phyloP scores from a whole-genome alignment of 2,113 vertebrate genomes.

The Furnarius figulus region DNA sequence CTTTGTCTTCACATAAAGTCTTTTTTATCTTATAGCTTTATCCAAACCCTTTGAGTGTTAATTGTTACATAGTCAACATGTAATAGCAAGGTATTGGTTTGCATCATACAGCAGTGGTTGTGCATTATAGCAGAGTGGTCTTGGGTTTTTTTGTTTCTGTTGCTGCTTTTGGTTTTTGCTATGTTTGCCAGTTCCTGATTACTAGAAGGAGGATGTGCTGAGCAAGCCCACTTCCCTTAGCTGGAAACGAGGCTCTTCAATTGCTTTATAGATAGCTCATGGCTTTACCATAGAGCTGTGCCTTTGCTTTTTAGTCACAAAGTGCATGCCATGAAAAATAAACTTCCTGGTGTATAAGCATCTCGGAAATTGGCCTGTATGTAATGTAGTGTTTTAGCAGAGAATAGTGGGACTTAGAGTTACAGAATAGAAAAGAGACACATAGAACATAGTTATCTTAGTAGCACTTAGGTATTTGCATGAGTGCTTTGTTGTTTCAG shows the following conservation, averaged over 20 bases:
- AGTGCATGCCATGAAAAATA: not conserved
- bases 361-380: not conserved
- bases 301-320: slow-evolving; percentile 45
- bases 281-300: not conserved
- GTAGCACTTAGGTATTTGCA: not conserved
- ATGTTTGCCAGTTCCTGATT: not conserved
- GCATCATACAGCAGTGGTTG: not conserved
- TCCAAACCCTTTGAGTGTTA: not conserved
- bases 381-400: not conserved
- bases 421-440: not conserved
- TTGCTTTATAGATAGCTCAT: not conserved
- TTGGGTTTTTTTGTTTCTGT: not conserved
- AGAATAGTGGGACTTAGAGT: not conserved
- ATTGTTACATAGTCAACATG: not conserved
- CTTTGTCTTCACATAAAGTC: not conserved
- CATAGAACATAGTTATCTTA: not conserved
- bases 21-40: not conserved
- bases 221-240: not conserved
- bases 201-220: not conserved
- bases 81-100: not conserved
- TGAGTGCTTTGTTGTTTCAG: not conserved
- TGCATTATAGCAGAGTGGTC: not conserved
- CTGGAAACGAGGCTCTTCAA: not conserved
- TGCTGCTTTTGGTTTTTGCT: not conserved
- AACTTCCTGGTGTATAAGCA: not conserved